Percentiles rank a stretch among this genome's conserved stretches.
These are phyloP conservation scores for Pogonocichla stellata DNA, from an alignment of 2,113 vertebrate genomes.

Conservation along the genomic window DNA sequence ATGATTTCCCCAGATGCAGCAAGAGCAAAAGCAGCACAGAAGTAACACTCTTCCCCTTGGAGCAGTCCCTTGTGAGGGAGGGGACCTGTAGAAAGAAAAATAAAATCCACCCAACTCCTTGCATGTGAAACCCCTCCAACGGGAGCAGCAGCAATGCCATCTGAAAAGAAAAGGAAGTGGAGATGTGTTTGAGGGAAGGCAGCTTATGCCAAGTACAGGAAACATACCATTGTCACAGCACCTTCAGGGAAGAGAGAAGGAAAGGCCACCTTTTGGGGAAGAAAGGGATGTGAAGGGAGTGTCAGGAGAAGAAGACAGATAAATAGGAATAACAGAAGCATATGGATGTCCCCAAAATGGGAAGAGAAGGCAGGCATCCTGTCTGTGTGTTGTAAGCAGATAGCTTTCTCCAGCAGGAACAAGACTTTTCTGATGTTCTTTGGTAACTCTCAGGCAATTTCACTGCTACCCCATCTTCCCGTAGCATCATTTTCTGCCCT, in stretches of 20 bases:
- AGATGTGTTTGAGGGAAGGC: not conserved
- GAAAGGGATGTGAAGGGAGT: not conserved
- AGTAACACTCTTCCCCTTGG: not conserved
- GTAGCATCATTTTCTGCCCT: not conserved
- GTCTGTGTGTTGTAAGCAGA: not conserved
- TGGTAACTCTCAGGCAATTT: not conserved
- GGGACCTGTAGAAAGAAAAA: not conserved
- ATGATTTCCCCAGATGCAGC: not conserved
- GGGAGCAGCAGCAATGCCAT: not conserved
- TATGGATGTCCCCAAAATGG: not conserved
- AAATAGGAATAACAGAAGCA: not conserved
- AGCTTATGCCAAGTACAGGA: not conserved
- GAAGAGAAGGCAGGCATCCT: not conserved
- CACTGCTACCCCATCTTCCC: not conserved
- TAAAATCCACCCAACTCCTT: not conserved
- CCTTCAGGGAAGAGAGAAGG: not conserved
- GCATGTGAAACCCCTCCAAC: accelerated
- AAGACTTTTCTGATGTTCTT: not conserved
- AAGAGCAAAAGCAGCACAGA: not conserved
- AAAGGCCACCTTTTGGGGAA: not conserved
- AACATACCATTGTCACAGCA: not conserved
- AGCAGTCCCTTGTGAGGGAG: not conserved
- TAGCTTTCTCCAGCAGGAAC: not conserved
- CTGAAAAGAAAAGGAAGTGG: not conserved
- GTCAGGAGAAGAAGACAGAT: not conserved